These are phyloP conservation scores for Caenorhabditis japonica DNA, from an alignment of 2,888 invertebrate species.

Conservation along the genomic window DNA sequence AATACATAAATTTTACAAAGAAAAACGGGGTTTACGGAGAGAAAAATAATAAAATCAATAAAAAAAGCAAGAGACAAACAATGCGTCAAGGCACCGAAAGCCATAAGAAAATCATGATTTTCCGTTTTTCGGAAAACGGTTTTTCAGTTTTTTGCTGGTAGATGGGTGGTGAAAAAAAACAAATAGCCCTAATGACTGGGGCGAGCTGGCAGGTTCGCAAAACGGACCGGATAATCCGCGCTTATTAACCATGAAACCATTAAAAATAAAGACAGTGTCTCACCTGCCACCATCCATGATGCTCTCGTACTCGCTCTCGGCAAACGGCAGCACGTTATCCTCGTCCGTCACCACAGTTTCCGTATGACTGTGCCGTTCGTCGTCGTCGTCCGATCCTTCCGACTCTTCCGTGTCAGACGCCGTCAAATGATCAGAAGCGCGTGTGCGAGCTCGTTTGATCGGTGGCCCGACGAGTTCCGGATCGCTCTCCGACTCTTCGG, in stretches of 20 bases:
- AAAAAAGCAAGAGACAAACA: too few relatives aligned
- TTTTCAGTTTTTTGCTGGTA: too few relatives aligned
- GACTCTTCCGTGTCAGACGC: constrained; percentile 29
- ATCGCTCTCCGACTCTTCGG: constrained; percentile 61
- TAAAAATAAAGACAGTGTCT: constrained; percentile 18
- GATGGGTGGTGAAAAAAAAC: too few relatives aligned
- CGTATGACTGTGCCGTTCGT: constrained; percentile 33
- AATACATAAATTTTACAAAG: too few relatives aligned
- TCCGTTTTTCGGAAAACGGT: too few relatives aligned
- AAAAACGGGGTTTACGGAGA: too few relatives aligned
- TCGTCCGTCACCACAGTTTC: constrained; percentile 47
- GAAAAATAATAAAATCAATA: too few relatives aligned
- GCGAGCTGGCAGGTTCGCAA: constrained; percentile 23
- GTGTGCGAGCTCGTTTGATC: constrained; percentile 51
- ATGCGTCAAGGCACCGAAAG: too few relatives aligned
- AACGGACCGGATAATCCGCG: constrained; percentile 29
- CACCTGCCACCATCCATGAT: constrained; percentile 65
- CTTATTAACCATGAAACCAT: too few relatives aligned
- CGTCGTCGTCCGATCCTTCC: constrained; percentile 43
- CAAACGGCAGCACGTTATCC: constrained; percentile 62
- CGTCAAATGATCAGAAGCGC: constrained; percentile 18
- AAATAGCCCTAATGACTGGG: background rate
- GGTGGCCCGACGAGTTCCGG: constrained; percentile 60
- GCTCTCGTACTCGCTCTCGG: constrained; percentile 64
- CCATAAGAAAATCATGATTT: too few relatives aligned